Evolutionary conservation across 1,140 invertebrate species (phyloP).

Genomic region (Mesaphorura yosii): DNA sequence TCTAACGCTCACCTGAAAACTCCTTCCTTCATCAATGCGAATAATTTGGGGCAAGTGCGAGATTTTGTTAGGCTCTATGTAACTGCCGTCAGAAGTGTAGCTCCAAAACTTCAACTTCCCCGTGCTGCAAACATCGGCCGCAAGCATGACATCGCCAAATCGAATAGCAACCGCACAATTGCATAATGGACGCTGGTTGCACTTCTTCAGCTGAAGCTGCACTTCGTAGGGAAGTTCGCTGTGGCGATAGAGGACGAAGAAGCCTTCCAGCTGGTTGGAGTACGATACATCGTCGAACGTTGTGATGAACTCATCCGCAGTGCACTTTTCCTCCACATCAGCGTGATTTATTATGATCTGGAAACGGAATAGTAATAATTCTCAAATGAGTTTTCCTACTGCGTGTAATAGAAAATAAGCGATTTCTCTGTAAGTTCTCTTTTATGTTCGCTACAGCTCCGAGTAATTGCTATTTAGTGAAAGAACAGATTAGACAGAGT

Average conservation of each 20-base stretch:
- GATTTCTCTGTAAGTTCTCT: too few relatives aligned
- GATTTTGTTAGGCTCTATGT: constrained; percentile 24
- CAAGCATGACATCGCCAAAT: constrained; percentile 28
- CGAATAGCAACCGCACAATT: constrained; percentile 31
- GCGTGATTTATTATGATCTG: constrained; percentile 27
- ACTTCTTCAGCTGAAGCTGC: constrained; percentile 28
- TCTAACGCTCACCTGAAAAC: constrained; percentile 26
- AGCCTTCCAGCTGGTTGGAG: constrained; percentile 27
- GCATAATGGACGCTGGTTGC: constrained; percentile 25
- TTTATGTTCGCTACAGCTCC: too few relatives aligned
- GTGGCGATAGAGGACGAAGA: constrained; percentile 30
- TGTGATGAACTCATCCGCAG: constrained; percentile 16
- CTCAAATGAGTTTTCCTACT: not conserved
- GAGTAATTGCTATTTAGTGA: too few relatives aligned
- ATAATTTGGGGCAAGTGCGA: constrained; percentile 29
- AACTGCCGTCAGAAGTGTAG: constrained; percentile 23
- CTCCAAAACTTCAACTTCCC: constrained; percentile 31
- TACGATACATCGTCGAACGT: constrained; percentile 31
- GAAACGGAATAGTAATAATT: not conserved
- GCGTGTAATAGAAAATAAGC: too few relatives aligned
- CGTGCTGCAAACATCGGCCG: constrained; percentile 22
- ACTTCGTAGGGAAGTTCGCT: constrained; percentile 29
- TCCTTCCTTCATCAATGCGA: constrained; percentile 31
- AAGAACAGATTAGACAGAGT: too few relatives aligned
- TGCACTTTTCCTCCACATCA: constrained; percentile 29